A percentile compares a stretch with the other conserved stretches of the same genome.
Evolutionary conservation across 2,797 vertebrate species (phyloP).

Genomic region (Leptatherina wallacei): DNA sequence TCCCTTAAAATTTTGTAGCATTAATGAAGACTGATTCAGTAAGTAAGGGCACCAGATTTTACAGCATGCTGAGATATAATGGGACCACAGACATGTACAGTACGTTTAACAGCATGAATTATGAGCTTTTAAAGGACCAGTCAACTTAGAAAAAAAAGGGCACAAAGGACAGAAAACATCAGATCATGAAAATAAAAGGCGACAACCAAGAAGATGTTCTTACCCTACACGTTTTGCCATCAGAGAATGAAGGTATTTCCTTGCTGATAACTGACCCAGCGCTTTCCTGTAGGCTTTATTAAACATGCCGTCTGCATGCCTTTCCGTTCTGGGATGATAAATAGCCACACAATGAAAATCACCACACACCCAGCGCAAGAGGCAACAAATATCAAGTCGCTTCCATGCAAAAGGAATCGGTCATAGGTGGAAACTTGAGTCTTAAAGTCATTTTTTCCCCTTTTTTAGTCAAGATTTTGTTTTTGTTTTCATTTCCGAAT

Average conservation of each 20-base stretch:
- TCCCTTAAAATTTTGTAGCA: slow-evolving; percentile 10
- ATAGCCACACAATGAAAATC: slow-evolving; percentile 77
- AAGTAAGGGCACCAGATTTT: slow-evolving; percentile 7
- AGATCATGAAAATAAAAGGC: slow-evolving; percentile 42
- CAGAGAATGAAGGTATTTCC: slow-evolving; percentile 94
- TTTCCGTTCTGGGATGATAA: slow-evolving; percentile 85
- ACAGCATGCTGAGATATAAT: slow-evolving; percentile 43
- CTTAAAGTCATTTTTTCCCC: background rate
- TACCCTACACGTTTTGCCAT: slow-evolving; percentile 95
- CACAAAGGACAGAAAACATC: slow-evolving; percentile 62
- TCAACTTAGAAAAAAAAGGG: slow-evolving; percentile 27
- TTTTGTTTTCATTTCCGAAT: background rate
- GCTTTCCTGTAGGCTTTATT: slow-evolving; percentile 96
- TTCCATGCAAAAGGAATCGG: slow-evolving; percentile 39
- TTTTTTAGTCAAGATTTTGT: background rate
- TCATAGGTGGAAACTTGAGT: background rate
- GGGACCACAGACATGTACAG: slow-evolving; percentile 54
- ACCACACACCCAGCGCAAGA: slow-evolving; percentile 71
- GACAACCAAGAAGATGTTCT: slow-evolving; percentile 75
- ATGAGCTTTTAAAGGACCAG: slow-evolving; percentile 50
- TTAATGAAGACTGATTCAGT: slow-evolving; percentile 38
- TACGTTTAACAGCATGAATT: slow-evolving; percentile 52
- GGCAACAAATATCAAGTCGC: slow-evolving; percentile 63
- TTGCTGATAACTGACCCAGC: slow-evolving; percentile 92
- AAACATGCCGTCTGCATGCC: slow-evolving; percentile 94